Base-by-base conservation (phyloP, 2,797 vertebrate genomes). In the Microctenopoma lineatum region DNA sequence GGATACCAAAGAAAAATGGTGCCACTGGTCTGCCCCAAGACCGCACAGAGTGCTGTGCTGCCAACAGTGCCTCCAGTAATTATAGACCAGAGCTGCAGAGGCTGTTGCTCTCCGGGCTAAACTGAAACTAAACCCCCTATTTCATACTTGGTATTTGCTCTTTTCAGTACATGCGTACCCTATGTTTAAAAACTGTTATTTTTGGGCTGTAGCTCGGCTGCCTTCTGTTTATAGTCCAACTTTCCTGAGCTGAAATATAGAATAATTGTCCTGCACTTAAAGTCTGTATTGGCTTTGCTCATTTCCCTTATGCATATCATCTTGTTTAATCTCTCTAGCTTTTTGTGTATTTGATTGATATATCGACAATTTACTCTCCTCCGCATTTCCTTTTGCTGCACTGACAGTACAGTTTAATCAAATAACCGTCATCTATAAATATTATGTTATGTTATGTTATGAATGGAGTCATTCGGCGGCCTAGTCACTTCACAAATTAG, bases 61-160 rank as follows among this genome's bases (percentile, higher is more conserved):
- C 90, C 92, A 92, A 68, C 88, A 85, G 77, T 86, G 90, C 85
- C 89, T 91, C 76, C 79, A 85, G 84, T 93, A 93, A 93, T 93
- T 92, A 93, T 79, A 93, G 93, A 85, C 67, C 79, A 83, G 84
- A 68, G 81, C 86, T 87, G 80, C 79, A 86, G 90, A 83, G 85
- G 82, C 87, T 72, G 72, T 78, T 79, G 75, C 85, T 84, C 85
- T 89, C 79, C 87, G 84, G 79, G 87, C 90, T 81, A 69, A 91
- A 83, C 89, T 89, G 89, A 90, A 92, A 92, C 89, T 77, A 89
- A 88, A 92, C 87, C 78, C 88, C 72, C 70, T 76, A 91, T 92
- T 90, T 91, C 87, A 88, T 86, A 63, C 76, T 79, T 80, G 72
- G 83, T 88, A 90, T 92, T 92, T 84, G 76, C 81, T 92, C 71